Evolutionary conservation across 1,140 invertebrate genomes (phyloP), one percentile per base, ranked within the genome.

Genomic region (Temnothorax curvispinosus): DNA sequence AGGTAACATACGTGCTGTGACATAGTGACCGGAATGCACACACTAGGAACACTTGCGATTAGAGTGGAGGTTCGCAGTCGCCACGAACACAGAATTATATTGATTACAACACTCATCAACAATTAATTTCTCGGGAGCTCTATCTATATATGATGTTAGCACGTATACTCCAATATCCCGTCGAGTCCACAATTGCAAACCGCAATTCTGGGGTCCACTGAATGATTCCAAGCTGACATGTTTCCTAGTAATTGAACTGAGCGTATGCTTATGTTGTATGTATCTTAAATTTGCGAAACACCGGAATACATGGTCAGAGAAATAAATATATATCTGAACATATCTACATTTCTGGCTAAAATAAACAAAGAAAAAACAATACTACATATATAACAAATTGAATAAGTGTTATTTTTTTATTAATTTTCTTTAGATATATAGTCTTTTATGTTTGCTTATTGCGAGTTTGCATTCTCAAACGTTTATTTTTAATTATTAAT

Each of bases 51-150:
- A 80, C 87, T 90, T 71, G 89, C 76, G 89, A 90, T 90, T 87
- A 89, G 88, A 89, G 58, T 88, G 44, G 54, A 82, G 77, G 74
- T 82, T 82, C 78, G 58, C 74, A 71, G 38, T 76, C 54, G 21
- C 71, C 86, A 76, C 74, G 60, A 72, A 77, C 41, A 74, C 69
- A 38, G 58, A 85, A 21, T 65, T 62, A 82, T 87, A 69, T 71
- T 82, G 87, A 91, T 88, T 81, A 84, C 64, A 35, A 80, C 87
- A 86, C 90, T 67, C 81, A 56, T 88, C 86, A 88, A 87, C 89
- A 75, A 90, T 90, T 90, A 90, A 90, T 91, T 90, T 86, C 86
- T 90, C 84, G 44, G 74, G 56, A 72, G 65, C 50, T 41, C 69
- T 65, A 80, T 80, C 80, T 62, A 41, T 52, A 41, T 27, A 38